A percentile compares a stretch with the other conserved stretches of the same genome.
Conservation (phyloP, 1,140 invertebrate species). For the Leptinotarsa texana region DNA sequence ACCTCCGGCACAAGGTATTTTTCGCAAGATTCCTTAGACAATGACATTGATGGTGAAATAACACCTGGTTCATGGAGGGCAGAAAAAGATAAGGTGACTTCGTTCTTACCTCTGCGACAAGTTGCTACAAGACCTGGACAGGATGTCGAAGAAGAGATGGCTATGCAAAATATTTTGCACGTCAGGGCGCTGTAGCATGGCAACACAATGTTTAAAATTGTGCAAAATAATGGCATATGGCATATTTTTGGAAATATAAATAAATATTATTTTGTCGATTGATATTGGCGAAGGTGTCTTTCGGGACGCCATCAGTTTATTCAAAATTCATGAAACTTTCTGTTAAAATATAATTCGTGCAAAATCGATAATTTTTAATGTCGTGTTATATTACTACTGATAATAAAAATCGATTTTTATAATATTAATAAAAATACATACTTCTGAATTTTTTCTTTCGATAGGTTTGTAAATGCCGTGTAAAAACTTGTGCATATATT, state of each 20-base stretch:
- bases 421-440: background rate
- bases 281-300: too few species aligned
- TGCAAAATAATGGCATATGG: too few species aligned
- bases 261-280: background rate
- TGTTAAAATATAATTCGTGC: background rate
- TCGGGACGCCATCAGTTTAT: background rate
- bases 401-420: background rate
- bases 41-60: background rate
- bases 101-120: constrained; percentile 6
- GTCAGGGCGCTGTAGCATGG: too few species aligned
- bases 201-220: too few species aligned
- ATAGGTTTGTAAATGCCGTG: background rate
- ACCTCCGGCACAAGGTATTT: constrained; percentile 8
- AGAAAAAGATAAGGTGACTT: background rate
- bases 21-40: constrained; percentile 10
- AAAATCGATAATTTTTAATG: too few species aligned
- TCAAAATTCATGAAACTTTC: constrained; percentile 10
- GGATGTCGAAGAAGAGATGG: background rate
- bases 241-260: constrained; percentile 7
- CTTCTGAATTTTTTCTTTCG: background rate
- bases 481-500: constrained; percentile 23
- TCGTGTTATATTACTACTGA: too few species aligned
- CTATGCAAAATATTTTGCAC: background rate
- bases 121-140: constrained; percentile 10
- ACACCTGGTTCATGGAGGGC: too few species aligned